These are phyloP conservation scores for Chironomus tepperi DNA, from an alignment of 1,140 invertebrate species.

Conservation along the genomic window DNA sequence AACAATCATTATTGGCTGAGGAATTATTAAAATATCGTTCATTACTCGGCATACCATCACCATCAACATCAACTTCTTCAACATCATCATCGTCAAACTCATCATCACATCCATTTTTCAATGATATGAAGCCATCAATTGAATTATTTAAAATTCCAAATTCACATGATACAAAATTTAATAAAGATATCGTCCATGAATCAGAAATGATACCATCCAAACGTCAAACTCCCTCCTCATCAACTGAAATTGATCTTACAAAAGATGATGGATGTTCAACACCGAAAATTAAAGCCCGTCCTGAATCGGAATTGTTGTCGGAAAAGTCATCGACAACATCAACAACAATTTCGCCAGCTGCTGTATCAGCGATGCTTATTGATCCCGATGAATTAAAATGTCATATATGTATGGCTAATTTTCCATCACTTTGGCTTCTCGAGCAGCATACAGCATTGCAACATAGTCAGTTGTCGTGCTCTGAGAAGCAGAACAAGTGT, in stretches of 20 bases:
- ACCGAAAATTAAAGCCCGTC: constrained; percentile 19
- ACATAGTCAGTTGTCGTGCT: constrained; percentile 52
- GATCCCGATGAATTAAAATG: constrained; percentile 39
- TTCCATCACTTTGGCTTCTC: constrained; percentile 70
- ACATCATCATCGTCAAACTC: background rate
- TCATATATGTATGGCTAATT: constrained; percentile 68
- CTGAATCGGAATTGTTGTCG: background rate
- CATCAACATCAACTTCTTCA: background rate
- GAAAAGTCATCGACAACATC: constrained; percentile 1
- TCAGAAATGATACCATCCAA: constrained; percentile 8
- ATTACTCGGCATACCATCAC: background rate
- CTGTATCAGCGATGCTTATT: background rate
- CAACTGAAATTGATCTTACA: constrained; percentile 5
- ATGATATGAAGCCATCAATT: constrained; percentile 13
- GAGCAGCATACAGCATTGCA: constrained; percentile 72
- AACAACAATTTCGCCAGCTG: constrained; percentile 4
- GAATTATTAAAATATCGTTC: constrained; percentile 35
- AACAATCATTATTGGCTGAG: constrained; percentile 39
- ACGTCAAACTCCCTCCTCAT: background rate
- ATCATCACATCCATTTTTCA: background rate
- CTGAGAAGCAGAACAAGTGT: constrained; percentile 85
- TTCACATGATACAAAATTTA: background rate
- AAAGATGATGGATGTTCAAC: background rate
- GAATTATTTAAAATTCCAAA: background rate
- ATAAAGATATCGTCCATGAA: constrained; percentile 10